Percentiles rank a stretch among this genome's conserved stretches.
Evolutionary conservation across 2,797 vertebrate genomes (phyloP).

Genomic region (Helarctos malayanus): DNA sequence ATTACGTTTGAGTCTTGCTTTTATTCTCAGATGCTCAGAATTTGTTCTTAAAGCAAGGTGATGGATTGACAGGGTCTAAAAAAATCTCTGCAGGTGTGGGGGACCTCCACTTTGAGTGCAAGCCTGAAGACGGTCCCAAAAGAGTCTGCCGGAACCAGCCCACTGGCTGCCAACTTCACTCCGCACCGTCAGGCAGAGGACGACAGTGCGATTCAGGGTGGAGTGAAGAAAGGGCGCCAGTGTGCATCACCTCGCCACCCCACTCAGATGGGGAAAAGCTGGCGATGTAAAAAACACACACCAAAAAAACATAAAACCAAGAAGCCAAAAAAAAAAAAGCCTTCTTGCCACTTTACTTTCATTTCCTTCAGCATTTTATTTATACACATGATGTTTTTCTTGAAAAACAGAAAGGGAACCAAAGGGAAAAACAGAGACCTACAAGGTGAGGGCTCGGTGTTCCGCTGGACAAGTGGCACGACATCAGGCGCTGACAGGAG

Average conservation of each 20-base stretch:
- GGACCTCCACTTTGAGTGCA: background rate
- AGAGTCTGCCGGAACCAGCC: background rate
- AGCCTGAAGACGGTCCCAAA: background rate
- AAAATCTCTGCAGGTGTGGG: background rate
- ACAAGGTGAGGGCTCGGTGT: background rate
- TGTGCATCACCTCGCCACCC: background rate
- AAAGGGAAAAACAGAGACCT: slow-evolving; percentile 53
- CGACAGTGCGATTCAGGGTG: background rate
- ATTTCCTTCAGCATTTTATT: slow-evolving; percentile 81
- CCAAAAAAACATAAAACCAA: background rate
- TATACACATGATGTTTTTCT: slow-evolving; percentile 78
- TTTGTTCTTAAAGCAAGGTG: slow-evolving; percentile 22
- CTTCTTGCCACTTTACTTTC: slow-evolving; percentile 78
- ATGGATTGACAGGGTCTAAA: background rate
- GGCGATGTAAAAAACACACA: background rate
- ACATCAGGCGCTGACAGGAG: background rate
- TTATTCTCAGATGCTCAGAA: background rate
- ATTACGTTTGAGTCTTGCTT: background rate
- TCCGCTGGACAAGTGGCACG: background rate
- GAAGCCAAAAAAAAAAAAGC: background rate
- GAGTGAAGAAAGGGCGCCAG: background rate
- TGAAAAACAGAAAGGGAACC: slow-evolving; percentile 77
- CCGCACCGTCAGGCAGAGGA: background rate
- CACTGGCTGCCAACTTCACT: background rate
- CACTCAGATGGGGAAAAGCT: slow-evolving; percentile 7